phyloP scores from a whole-genome alignment of 2,888 invertebrate genomes.

The Trachelus troglodyta region DNA sequence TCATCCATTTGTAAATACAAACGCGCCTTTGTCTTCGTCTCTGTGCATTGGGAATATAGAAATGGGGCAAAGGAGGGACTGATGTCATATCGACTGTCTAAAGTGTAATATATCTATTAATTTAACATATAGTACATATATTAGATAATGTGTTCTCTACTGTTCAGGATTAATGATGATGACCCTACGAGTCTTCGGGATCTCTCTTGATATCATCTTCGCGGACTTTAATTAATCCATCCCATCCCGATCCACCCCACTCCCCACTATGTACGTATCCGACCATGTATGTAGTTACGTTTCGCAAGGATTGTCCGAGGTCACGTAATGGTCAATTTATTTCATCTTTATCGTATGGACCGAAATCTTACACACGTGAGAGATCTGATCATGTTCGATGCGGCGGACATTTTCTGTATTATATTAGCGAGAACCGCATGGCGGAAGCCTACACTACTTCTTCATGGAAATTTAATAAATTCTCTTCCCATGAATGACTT shows the following conservation, averaged over 20 bases:
- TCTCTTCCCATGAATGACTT: conserved; percentile 20
- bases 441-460: not conserved
- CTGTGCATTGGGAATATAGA: not conserved
- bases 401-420: not conserved
- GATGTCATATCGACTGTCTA: conserved; percentile 50
- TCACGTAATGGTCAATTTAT: conserved; percentile 32
- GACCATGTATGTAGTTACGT: not conserved
- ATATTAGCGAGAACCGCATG: not conserved
- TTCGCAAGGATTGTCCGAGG: not conserved
- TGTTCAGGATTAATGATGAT: not conserved
- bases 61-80: conserved; percentile 30
- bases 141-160: not conserved
- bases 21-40: not conserved
- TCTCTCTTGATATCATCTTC: not conserved
- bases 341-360: conserved; percentile 31
- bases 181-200: not conserved
- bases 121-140: not conserved
- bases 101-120: conserved; percentile 55
- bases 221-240: not conserved
- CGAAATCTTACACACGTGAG: not conserved
- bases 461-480: conserved; percentile 24
- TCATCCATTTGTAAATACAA: not conserved
- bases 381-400: not conserved
- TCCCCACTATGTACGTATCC: conserved; percentile 26
- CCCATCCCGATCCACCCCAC: not conserved